Percentiles rank a stretch among this genome's conserved stretches.
Evolutionary conservation across 2,888 invertebrate species (phyloP).

Genomic region (Dolomedes plantarius): DNA sequence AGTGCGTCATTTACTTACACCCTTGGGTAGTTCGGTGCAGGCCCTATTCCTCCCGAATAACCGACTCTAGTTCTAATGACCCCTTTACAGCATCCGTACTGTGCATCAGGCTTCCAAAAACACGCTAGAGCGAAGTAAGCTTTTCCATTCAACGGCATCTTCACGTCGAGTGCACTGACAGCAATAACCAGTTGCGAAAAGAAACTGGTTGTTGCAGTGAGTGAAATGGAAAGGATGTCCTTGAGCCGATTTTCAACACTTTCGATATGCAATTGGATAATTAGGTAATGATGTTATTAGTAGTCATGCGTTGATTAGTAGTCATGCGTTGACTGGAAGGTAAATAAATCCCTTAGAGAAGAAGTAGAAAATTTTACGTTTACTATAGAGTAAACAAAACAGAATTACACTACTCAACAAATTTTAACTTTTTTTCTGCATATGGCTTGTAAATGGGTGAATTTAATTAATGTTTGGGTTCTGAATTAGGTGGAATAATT

Average conservation of each 20-base stretch:
- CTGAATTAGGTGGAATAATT: no score
- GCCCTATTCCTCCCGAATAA: slow-evolving; percentile 90
- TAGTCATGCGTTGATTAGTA: no score
- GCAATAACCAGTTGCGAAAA: background rate
- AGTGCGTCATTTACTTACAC: slow-evolving; percentile 89
- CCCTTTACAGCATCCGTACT: slow-evolving; percentile 87
- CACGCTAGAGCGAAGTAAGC: slow-evolving; percentile 97
- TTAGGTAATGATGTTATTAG: no score
- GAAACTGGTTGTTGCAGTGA: background rate
- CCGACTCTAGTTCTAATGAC: slow-evolving; percentile 94
- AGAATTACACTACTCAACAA: no score
- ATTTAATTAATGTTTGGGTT: no score
- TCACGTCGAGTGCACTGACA: background rate
- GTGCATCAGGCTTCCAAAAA: slow-evolving; percentile 93
- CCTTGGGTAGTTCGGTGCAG: slow-evolving; percentile 88
- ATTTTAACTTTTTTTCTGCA: no score
- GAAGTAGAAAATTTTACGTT: no score
- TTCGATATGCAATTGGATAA: background rate
- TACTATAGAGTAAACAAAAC: no score
- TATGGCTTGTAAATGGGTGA: no score
- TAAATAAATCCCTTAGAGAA: no score
- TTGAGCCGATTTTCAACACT: background rate
- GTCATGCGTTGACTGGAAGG: no score
- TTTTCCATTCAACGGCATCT: slow-evolving; percentile 77
- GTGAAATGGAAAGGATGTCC: slow-evolving; percentile 3